Evolutionary conservation across 2,888 invertebrate genomes (phyloP).

Genomic region (Cerceris ruficornis): DNA sequence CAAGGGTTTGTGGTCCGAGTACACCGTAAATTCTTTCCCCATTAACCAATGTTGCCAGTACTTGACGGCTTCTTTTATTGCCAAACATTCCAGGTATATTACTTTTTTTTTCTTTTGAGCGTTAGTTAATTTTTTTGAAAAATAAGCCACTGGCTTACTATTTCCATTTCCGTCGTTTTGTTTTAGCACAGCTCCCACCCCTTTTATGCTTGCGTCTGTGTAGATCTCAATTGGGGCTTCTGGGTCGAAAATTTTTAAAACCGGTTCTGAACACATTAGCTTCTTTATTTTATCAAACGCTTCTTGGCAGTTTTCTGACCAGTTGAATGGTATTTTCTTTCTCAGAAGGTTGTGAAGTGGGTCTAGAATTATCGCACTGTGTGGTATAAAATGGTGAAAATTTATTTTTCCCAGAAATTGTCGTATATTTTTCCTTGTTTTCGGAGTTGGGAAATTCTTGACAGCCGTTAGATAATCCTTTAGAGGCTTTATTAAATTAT

Average conservation of each 20-base stretch:
- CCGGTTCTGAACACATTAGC: conserved; percentile 60
- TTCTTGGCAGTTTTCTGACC: conserved; percentile 15
- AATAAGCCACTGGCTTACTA: conserved; percentile 42
- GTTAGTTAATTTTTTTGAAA: conserved; percentile 9
- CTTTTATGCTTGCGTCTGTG: conserved; percentile 26
- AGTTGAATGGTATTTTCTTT: conserved; percentile 5
- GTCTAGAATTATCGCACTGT: not conserved
- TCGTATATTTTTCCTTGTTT: conserved; percentile 38
- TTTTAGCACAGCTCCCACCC: conserved; percentile 5
- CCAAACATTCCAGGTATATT: conserved; percentile 61
- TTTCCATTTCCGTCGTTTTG: not conserved
- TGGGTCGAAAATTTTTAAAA: conserved; percentile 65
- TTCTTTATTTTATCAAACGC: conserved; percentile 53
- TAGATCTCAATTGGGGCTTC: conserved; percentile 60
- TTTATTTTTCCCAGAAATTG: conserved; percentile 44
- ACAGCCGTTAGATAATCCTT: conserved; percentile 56
- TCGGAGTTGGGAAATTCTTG: conserved; percentile 46
- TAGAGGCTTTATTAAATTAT: conserved; percentile 54
- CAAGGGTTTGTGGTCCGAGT: conserved; percentile 49
- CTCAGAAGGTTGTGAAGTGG: conserved; percentile 7
- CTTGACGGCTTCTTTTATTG: conserved; percentile 62
- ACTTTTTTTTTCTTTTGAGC: conserved; percentile 36
- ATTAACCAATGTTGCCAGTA: conserved; percentile 41
- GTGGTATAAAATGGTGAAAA: conserved; percentile 25
- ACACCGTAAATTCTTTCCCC: conserved; percentile 18